phyloP scores from a whole-genome alignment of 1,140 invertebrate genomes.

The Galleria mellonella region DNA sequence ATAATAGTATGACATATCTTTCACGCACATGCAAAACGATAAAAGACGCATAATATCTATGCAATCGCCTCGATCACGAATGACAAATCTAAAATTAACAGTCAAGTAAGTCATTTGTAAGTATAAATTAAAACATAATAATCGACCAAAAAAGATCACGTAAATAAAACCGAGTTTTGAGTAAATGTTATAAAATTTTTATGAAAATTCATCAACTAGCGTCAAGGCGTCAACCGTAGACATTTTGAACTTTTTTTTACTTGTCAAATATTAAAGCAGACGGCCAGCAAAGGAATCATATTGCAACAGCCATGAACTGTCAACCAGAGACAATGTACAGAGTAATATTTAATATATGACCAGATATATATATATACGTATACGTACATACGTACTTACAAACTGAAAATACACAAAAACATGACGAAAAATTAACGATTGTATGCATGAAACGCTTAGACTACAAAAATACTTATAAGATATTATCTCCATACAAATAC shows the following conservation, averaged over 20 bases:
- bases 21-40: constrained; percentile 61
- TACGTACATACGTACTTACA: no score
- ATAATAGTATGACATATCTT: constrained; percentile 56
- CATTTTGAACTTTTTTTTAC: constrained; percentile 18
- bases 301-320: constrained; percentile 2
- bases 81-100: constrained; percentile 14
- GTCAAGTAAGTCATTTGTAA: constrained; percentile 32
- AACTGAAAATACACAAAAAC: no score
- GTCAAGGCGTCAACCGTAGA: constrained; percentile 65
- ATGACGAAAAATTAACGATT: no score
- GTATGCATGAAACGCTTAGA: no score
- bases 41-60: constrained; percentile 42
- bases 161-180: constrained; percentile 23
- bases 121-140: constrained; percentile 18
- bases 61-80: constrained; percentile 19
- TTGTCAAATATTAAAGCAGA: constrained; percentile 8
- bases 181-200: constrained; percentile 33
- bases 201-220: constrained; percentile 49
- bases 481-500: no score
- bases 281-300: no score
- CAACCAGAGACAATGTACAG: no score
- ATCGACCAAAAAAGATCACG: constrained; percentile 23
- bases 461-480: no score
- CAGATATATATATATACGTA: no score
- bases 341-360: no score